phyloP scores from a whole-genome alignment of 2,888 invertebrate species.

The Himalopsyche anomala region DNA sequence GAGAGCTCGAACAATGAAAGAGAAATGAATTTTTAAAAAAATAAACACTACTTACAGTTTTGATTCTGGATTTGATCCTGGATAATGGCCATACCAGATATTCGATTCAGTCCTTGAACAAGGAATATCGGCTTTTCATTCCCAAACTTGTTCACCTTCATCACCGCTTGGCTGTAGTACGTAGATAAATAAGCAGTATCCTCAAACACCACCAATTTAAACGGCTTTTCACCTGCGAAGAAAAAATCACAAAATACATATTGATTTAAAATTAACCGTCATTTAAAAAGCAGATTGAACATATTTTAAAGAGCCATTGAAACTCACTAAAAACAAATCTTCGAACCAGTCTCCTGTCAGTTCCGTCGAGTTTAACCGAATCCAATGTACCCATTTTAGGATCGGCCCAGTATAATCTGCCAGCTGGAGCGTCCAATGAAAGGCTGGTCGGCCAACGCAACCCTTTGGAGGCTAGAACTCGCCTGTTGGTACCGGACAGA shows the following conservation, averaged over 20 bases:
- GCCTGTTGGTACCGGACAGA: constrained; percentile 80
- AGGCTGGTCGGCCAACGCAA: constrained; percentile 86
- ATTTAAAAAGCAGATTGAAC: background rate
- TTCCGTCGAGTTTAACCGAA: constrained; percentile 82
- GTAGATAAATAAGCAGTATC: constrained; percentile 82
- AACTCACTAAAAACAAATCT: constrained; percentile 70
- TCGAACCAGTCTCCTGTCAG: constrained; percentile 79
- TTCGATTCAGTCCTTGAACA: constrained; percentile 76
- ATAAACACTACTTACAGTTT: constrained; percentile 70
- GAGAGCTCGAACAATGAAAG: no score
- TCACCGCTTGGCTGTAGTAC: constrained; percentile 79
- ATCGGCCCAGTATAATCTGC: constrained; percentile 91
- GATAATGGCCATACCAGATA: constrained; percentile 81
- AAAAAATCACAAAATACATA: constrained; percentile 59
- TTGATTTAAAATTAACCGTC: background rate
- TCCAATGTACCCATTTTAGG: constrained; percentile 85
- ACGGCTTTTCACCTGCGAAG: constrained; percentile 79
- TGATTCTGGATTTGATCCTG: constrained; percentile 81
- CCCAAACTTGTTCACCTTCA: constrained; percentile 83
- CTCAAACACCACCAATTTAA: constrained; percentile 85
- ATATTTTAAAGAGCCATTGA: background rate
- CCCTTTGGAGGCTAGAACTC: constrained; percentile 78
- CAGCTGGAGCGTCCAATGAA: constrained; percentile 84
- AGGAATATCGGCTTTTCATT: constrained; percentile 75
- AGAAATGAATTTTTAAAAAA: background rate